Percentiles rank a stretch among this genome's conserved stretches.
phyloP scores from a whole-genome alignment of 2,113 vertebrate species.

The Tympanuchus pallidicinctus region DNA sequence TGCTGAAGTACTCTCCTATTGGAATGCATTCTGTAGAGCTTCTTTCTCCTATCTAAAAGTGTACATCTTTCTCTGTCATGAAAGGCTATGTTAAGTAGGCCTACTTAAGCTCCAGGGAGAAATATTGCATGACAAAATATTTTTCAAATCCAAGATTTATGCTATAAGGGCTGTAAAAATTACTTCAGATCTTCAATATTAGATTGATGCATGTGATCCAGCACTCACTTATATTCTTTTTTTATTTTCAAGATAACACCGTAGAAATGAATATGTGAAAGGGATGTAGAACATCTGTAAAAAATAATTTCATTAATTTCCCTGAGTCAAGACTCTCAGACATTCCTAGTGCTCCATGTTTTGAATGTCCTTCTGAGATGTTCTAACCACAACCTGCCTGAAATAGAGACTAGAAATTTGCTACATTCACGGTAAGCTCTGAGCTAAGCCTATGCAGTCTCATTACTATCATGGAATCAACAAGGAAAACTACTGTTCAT shows the following conservation, averaged over 20 bases:
- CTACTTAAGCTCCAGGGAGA: not conserved
- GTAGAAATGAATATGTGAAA: not conserved
- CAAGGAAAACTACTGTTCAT: not conserved
- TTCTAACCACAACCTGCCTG: not conserved
- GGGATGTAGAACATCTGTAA: not conserved
- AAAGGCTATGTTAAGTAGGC: not conserved
- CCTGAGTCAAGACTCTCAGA: not conserved
- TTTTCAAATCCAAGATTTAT: not conserved
- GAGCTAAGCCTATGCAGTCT: not conserved
- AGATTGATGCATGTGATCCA: not conserved
- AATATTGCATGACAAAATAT: not conserved
- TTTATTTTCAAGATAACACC: not conserved
- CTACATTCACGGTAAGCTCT: not conserved
- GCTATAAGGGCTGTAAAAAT: not conserved
- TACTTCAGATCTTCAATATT: not conserved
- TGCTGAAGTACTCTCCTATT: not conserved
- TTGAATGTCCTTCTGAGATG: not conserved
- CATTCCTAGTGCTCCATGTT: not conserved
- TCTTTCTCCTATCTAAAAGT: not conserved
- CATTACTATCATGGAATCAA: not conserved
- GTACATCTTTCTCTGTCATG: not conserved
- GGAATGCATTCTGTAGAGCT: not conserved
- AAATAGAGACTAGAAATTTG: not conserved
- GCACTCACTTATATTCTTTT: not conserved
- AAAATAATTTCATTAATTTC: not conserved